These are phyloP conservation scores for Fratercula arctica DNA, from an alignment of 2,797 vertebrate species.

Conservation along the genomic window DNA sequence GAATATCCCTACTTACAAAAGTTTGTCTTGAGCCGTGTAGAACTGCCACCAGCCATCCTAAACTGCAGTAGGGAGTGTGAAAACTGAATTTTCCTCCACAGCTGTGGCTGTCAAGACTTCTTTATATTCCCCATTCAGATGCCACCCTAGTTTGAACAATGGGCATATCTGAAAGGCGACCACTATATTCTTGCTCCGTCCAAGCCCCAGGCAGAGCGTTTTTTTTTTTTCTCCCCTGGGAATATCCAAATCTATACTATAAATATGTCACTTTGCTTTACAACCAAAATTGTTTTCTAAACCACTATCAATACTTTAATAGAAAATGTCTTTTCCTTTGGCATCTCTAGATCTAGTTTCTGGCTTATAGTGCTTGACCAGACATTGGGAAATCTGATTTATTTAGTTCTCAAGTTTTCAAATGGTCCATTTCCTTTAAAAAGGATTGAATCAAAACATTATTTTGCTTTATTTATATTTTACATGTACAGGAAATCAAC, in stretches of 20 bases:
- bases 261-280: not conserved
- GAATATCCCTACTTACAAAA: not conserved
- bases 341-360: not conserved
- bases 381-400: not conserved
- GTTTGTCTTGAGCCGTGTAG: not conserved
- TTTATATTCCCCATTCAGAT: not conserved
- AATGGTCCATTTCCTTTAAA: not conserved
- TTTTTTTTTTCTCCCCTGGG: not conserved
- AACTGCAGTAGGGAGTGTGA: not conserved
- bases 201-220: not conserved
- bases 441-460: not conserved
- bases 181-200: not conserved
- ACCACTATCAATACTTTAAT: not conserved
- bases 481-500: not conserved
- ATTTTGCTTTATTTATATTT: slow-evolving; percentile 8
- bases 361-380: not conserved
- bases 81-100: not conserved
- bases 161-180: not conserved
- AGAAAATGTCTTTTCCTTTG: not conserved
- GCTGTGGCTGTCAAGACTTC: not conserved
- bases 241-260: not conserved
- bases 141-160: not conserved
- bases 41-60: not conserved
- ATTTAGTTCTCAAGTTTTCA: not conserved
- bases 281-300: not conserved